These are phyloP conservation scores for Prunella himalayana DNA, from an alignment of 2,113 vertebrate species.

Conservation along the genomic window DNA sequence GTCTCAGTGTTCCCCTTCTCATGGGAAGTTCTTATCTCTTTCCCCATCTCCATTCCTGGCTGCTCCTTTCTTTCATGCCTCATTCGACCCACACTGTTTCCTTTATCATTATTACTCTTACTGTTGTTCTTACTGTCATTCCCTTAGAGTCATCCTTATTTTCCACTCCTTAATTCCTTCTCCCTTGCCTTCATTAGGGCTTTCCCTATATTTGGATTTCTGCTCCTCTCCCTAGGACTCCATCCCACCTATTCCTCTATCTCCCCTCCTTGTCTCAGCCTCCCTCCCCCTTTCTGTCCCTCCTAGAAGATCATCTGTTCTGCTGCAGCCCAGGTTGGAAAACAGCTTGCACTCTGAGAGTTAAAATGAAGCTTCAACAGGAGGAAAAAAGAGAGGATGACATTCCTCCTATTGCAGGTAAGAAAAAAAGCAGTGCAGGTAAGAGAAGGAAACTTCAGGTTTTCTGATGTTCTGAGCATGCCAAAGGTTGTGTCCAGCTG, in stretches of 20 bases:
- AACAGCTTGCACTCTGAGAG: neutral
- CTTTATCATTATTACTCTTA: neutral
- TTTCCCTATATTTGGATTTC: neutral
- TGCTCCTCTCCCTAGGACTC: neutral
- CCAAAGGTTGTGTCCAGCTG: neutral
- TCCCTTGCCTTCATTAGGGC: neutral
- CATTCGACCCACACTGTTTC: neutral
- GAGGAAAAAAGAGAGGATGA: neutral
- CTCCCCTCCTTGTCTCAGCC: accelerated
- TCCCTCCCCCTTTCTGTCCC: neutral
- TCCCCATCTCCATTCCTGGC: neutral
- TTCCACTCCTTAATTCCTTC: neutral
- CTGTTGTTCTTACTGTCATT: neutral
- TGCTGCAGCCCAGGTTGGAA: neutral
- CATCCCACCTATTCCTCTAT: neutral
- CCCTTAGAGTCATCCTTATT: neutral
- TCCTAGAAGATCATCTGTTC: neutral
- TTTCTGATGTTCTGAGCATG: neutral
- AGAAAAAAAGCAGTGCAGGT: neutral
- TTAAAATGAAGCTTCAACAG: neutral
- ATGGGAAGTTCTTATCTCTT: neutral
- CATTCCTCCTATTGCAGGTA: neutral
- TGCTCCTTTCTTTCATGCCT: neutral
- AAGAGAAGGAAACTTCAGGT: neutral
- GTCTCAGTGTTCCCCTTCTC: neutral